Evolutionary conservation across 2,113 vertebrate genomes (phyloP), one percentile per base, ranked within the genome.

Genomic region (Brachionichthys hirsutus): DNA sequence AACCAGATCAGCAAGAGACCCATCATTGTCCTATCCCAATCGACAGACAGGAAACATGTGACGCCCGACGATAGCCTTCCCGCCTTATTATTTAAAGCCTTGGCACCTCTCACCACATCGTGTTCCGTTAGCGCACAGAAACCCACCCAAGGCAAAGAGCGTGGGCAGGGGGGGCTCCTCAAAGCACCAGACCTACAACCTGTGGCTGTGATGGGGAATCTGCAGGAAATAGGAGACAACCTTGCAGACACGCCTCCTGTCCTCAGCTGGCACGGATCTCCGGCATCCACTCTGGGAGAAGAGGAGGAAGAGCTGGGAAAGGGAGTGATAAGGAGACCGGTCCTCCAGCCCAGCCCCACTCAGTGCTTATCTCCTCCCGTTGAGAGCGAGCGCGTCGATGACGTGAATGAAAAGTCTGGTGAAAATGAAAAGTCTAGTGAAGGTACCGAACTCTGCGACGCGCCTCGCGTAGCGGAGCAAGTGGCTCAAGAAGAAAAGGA

Each of bases 211-310:
- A 74, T 87, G 58, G 89, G 84, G 59, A 78, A 60, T 35, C 36
- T 82, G 43, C 80, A 72, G 20, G 89, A 91, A 61, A 49, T 76
- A 1, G 78, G 79, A 34, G 78, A 89, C 70, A 89, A 90, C 62
- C 86, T 86, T 30, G 56, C 83, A 9, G 87, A 88, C 64, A 92
- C 91, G 15, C 92, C 92, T 9, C 92, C 92, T 15, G 89, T 91
- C 30, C 88, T 93, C 47, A 93, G 92, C 81, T 91, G 91, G 89
- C 92, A 93, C 67, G 92, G 90, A 41, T 93, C 92, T 22, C 90
- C 90, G 0, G 87, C 89, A 2, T 91, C 90, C 1, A 72, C 65
- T 38, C 47, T 89, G 24, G 85, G 79, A 35, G 91, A 91, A 22
- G 91, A 90, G 4, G 90, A 90, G 34, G 86, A 87, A 1, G 87